Evolutionary conservation across 1,140 invertebrate species (phyloP).

Genomic region (Neodiprion virginianus): DNA sequence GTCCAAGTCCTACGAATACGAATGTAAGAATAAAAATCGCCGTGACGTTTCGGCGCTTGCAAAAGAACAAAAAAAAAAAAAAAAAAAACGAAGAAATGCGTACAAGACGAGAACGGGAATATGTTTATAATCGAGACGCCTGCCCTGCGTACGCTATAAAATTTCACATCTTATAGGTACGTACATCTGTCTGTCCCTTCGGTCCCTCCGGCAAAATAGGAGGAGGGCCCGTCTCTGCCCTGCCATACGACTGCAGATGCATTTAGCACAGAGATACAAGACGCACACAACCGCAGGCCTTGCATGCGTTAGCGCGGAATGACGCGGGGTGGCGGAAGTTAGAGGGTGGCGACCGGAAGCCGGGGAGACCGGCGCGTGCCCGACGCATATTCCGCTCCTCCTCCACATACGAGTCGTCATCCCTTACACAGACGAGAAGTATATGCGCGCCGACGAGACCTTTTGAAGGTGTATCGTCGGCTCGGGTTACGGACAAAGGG

Average conservation of each 20-base stretch:
- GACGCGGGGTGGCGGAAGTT: slow-evolving; percentile 56
- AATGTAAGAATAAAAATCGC: background rate
- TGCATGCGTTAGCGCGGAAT: slow-evolving; percentile 42
- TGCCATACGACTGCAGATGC: background rate
- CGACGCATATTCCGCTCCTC: slow-evolving; percentile 26
- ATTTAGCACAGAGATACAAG: slow-evolving; percentile 8
- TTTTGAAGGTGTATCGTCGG: slow-evolving; percentile 51
- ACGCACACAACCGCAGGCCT: background rate
- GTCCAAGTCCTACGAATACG: background rate
- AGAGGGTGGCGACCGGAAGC: slow-evolving; percentile 59
- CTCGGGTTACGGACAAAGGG: slow-evolving; percentile 48
- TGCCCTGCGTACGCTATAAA: background rate
- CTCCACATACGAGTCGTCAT: background rate
- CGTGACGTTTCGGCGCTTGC: background rate
- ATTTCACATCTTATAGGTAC: background rate
- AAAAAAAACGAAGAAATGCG: background rate
- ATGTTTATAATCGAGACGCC: background rate
- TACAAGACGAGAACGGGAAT: background rate
- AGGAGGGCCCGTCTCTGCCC: background rate
- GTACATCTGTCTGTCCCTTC: background rate
- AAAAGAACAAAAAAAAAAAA: background rate
- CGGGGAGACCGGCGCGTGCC: slow-evolving; percentile 59
- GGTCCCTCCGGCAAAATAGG: background rate
- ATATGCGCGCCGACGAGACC: slow-evolving; percentile 23
- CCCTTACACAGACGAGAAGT: background rate